A percentile compares a stretch with the other conserved stretches of the same genome.
These are phyloP conservation scores for Brachionus rotundiformis DNA, from an alignment of 1,140 invertebrate species.

Conservation along the genomic window DNA sequence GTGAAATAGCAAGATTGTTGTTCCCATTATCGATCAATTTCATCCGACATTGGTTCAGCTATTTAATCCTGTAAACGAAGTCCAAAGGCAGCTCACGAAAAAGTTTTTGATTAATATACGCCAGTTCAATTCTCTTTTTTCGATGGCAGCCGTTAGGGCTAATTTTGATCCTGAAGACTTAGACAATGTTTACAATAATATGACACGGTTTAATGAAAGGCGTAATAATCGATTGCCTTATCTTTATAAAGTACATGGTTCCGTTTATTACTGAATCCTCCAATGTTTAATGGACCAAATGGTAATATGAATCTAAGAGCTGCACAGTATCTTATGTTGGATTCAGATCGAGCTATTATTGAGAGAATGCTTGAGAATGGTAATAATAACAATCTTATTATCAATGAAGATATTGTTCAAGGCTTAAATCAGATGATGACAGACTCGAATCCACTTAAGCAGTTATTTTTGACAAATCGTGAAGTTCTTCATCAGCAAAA, in stretches of 20 bases:
- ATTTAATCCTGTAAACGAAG: neutral
- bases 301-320: neutral
- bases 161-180: conserved; percentile 1
- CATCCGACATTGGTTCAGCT: neutral
- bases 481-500: neutral
- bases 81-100: no score
- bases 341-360: neutral
- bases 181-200: neutral
- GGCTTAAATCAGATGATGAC: neutral
- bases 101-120: neutral
- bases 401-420: neutral
- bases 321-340: neutral
- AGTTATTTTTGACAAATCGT: neutral
- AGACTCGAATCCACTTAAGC: neutral
- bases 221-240: neutral
- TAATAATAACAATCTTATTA: neutral
- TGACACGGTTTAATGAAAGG: neutral
- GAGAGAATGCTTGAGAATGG: neutral
- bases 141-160: neutral
- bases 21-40: neutral
- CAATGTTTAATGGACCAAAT: neutral
- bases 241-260: neutral
- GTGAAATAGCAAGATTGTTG: neutral
- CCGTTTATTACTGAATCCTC: neutral
- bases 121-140: neutral